phyloP scores from a whole-genome alignment of 2,113 vertebrate genomes.

The Prochilodus magdalenae region DNA sequence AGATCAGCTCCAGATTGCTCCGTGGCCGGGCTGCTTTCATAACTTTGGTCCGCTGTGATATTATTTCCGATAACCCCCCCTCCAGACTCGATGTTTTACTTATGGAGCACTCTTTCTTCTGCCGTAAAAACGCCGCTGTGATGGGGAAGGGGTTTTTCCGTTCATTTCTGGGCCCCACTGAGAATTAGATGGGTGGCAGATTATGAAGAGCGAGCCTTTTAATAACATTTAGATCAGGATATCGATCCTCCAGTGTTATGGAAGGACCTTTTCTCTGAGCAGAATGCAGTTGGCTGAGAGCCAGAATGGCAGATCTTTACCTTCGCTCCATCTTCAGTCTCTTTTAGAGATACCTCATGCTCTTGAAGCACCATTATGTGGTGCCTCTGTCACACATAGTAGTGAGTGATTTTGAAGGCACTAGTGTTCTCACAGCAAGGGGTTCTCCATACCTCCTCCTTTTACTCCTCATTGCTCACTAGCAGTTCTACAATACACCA shows the following conservation, averaged over 20 bases:
- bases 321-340: constrained; percentile 30
- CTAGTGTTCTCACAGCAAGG: too few species aligned
- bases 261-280: constrained; percentile 46
- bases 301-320: constrained; percentile 43
- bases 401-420: too few species aligned
- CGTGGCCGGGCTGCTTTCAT: constrained; percentile 16
- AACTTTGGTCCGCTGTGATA: constrained; percentile 23
- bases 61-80: constrained; percentile 48
- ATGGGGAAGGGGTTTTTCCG: constrained; percentile 18
- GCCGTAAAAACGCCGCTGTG: background rate
- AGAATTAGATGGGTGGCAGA: constrained; percentile 31
- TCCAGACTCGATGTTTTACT: constrained; percentile 31
- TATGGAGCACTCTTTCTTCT: constrained; percentile 38
- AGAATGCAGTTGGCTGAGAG: constrained; percentile 46
- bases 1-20: constrained; percentile 45
- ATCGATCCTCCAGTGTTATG: constrained; percentile 50
- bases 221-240: constrained; percentile 52
- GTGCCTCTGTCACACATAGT: background rate
- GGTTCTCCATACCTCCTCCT: too few species aligned
- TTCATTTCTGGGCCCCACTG: constrained; percentile 31
- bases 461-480: too few species aligned
- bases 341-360: background rate
- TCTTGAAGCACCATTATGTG: background rate
- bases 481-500: too few species aligned
- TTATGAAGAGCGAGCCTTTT: constrained; percentile 46